Base-by-base conservation (phyloP, 2,888 invertebrate species). In the Athalia rosae region DNA sequence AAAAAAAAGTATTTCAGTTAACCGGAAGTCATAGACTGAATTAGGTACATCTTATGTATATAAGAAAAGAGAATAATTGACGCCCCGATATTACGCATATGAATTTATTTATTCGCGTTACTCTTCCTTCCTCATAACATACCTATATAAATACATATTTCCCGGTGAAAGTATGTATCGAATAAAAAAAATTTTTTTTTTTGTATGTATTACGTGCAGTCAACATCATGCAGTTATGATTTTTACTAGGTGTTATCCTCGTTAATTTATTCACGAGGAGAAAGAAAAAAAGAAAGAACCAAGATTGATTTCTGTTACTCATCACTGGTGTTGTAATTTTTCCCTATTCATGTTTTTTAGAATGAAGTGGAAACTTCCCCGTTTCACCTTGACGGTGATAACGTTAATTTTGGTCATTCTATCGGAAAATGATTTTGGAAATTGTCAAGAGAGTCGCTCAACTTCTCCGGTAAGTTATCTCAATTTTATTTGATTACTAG, bases 341-440 rank as follows among this genome's bases (percentile, higher is more conserved):
- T 58, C n/a, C 9, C 7, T 73, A 71, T 45, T 50, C n/a, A 50
- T 4, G 11, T 67, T 77, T 83, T 81, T 6, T 82, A 87, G 87
- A 85, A 87, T 87, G 87, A 82, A 80, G 82, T 81, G 85, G 82
- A 82, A 84, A 81, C 82, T 82, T 81, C 82, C 81, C 78, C 84
- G 85, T 83, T 83, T 82, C 79, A 61, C 69, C 13, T 80, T 79
- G 28, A 28, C 28, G 81, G 79, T 79, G 79, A 82, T 80, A 78
- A 80, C 84, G 77, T 78, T 86, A 66, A 80, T 74, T 28, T 47
- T 50, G 48, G 13, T 74, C 6, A 9, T 86, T 79, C 79, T 87
- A 53, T 83, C 84, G 81, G 84, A 84, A 80, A 80, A 48, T 50
- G 28, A 8, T 13, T n/a, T 84, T 77, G 81, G 82, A 53, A 81